These are phyloP conservation scores for Urocitellus parryii DNA, from an alignment of 2,113 vertebrate species.

Conservation along the genomic window DNA sequence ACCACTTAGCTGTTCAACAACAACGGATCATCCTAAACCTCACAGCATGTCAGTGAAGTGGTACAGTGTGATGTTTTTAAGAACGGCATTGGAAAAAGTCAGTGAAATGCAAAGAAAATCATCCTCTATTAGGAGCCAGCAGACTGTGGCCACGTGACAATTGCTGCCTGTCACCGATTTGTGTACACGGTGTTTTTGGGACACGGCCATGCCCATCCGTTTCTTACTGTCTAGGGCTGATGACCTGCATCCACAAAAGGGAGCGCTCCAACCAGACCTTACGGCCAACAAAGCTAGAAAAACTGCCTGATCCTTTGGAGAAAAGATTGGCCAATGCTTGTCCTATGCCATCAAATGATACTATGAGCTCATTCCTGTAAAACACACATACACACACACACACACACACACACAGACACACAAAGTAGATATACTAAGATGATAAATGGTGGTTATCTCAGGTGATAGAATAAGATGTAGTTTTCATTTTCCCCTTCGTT, in stretches of 20 bases:
- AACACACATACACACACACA: background rate
- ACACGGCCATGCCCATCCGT: rapidly evolving
- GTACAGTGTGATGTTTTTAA: background rate
- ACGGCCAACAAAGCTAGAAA: background rate
- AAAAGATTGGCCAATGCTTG: background rate
- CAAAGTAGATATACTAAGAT: background rate
- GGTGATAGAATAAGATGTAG: background rate
- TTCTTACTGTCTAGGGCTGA: background rate
- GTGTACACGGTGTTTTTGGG: background rate
- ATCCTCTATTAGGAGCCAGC: background rate
- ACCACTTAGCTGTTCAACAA: background rate
- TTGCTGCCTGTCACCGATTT: background rate
- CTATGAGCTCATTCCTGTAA: background rate
- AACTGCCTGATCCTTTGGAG: too few relatives aligned
- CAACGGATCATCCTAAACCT: background rate
- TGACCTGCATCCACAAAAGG: too few relatives aligned
- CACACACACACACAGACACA: too few relatives aligned
- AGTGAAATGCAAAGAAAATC: background rate
- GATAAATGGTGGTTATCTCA: background rate
- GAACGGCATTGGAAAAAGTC: background rate
- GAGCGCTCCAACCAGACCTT: background rate
- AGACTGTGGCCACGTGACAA: background rate
- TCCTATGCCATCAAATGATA: background rate
- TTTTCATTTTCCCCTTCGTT: background rate
- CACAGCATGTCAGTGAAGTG: background rate